Base-by-base conservation (phyloP, 1,140 invertebrate genomes). In the Trachymyrmex cornetzi region DNA sequence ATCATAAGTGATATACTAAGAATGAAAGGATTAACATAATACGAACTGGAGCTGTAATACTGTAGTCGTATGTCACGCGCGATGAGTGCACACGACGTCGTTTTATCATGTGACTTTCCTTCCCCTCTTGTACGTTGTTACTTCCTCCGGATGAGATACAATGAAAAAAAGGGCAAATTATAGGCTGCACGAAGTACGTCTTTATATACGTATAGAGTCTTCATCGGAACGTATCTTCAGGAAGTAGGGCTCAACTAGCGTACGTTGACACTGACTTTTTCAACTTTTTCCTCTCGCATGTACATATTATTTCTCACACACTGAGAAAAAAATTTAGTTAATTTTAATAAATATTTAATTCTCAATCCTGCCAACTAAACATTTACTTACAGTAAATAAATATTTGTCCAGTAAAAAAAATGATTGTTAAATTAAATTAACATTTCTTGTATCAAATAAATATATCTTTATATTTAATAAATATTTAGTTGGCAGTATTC, bases 141-240 rank as follows among this genome's bases (percentile, higher is more conserved):
- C 55, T 84, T 75, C 80, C 69, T 75, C 38, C 80, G 80, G 69
- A 84, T 30, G 69, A 50, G 27, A 19, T 74, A 84, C 69, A 82
- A 61, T 82, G 67, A 61, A 74, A 72, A 71, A 81, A 84, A 34
- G 80, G 38, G 55, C 19, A 74, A 84, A 84, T 84, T 84, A 63
- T 61, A 75, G 80, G 14, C 38, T 24, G 57, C 55, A 5, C 38
- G 7, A 74, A 61, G 69, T 84, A 61, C 27, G 55, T 75, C 80
- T 84, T 84, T 38, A 72, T 82, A 34, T 14, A 44, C 48, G 55
- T 84, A 84, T 57, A 19, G 24, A 59, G 55, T 84, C 69, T 74
- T 84, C 19, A 75, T 84, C 80, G 80, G 59, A n/a, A 84, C 38
- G 69, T 55, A 74, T 75, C 38, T 63, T 84, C 69, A 75, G 80